These are phyloP conservation scores for Bombus breviceps DNA, from an alignment of 1,140 invertebrate genomes.

Conservation along the genomic window DNA sequence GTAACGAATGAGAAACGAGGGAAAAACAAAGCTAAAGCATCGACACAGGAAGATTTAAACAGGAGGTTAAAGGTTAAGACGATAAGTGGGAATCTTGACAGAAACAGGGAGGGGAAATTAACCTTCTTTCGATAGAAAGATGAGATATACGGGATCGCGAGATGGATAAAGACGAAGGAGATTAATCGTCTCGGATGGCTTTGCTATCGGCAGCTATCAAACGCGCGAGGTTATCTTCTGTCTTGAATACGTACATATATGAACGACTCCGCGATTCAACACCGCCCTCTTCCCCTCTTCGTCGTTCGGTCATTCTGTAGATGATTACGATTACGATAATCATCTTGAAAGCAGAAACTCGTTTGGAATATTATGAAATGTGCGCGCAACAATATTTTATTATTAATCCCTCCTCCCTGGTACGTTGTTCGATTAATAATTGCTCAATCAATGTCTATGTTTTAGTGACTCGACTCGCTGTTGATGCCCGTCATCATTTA, in stretches of 20 bases:
- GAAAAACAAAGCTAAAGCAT: not conserved
- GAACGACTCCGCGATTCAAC: constrained; percentile 11
- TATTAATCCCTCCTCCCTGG: not conserved
- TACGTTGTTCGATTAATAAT: not conserved
- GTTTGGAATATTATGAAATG: constrained; percentile 1
- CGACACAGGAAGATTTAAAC: constrained; percentile 35
- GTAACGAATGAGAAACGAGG: not conserved
- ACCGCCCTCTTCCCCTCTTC: not conserved
- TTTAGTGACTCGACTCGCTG: not conserved
- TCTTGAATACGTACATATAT: constrained; percentile 31
- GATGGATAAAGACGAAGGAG: constrained; percentile 41
- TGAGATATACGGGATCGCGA: constrained; percentile 33
- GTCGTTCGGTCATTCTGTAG: too few relatives aligned
- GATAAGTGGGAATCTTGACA: constrained; percentile 32
- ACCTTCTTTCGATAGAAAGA: constrained; percentile 42
- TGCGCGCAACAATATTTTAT: not conserved
- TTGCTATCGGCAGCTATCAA: constrained; percentile 43
- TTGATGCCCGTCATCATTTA: not conserved
- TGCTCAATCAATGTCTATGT: not conserved
- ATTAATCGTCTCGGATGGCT: constrained; percentile 31
- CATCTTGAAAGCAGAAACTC: not conserved
- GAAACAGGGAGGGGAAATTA: not conserved
- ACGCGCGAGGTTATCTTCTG: constrained; percentile 11
- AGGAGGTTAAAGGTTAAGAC: constrained; percentile 30
- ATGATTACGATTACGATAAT: constrained; percentile 34